Evolutionary conservation across 2,797 vertebrate species (phyloP), one percentile per base, ranked within the genome.

Genomic region (Corythornis leucogaster): DNA sequence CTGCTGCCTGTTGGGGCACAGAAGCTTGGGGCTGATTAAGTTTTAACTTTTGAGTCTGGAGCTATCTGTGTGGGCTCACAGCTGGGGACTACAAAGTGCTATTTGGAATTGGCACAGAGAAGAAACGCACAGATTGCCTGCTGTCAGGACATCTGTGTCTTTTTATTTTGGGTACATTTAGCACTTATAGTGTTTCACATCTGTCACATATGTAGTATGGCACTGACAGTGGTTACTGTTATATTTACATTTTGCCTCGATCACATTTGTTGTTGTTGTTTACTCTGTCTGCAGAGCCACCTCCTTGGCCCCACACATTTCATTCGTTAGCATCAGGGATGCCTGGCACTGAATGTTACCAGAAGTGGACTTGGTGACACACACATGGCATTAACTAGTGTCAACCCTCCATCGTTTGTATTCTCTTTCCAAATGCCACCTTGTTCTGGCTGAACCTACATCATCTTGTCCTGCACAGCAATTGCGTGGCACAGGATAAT

Each of bases 111-210:
- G 96, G 95, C 96, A 89, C 81, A 87, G 76, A 95, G 95, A 89
- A 96, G 90, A 97, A 97, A 94, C 94, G 94, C 94, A 94, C 92
- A 96, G 96, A 97, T 97, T 92, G 91, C 96, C 95, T 94, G 90
- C 96, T 96, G 95, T 97, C 95, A 95, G 89, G 93, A 96, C 96
- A 97, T 97, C 96, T 97, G 96, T 94, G 94, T 95, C 93, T 90
- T 93, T 96, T 96, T 97, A 97, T 93, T 96, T 96, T 95, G 96
- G 95, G 94, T 97, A 97, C 92, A 97, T 97, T 97, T 96, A 97
- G 95, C 94, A 94, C 96, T 96, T 94, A 89, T 0, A 97, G 92
- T 82, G 91, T 93, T 97, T 95, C 95, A 95, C 91, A 97, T 96
- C 92, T 96, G 90, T 95, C 95, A 88, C 94, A 96, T 96, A 92